Evolutionary conservation across 2,888 invertebrate genomes (phyloP).

Genomic region (Drosophila ustulata): DNA sequence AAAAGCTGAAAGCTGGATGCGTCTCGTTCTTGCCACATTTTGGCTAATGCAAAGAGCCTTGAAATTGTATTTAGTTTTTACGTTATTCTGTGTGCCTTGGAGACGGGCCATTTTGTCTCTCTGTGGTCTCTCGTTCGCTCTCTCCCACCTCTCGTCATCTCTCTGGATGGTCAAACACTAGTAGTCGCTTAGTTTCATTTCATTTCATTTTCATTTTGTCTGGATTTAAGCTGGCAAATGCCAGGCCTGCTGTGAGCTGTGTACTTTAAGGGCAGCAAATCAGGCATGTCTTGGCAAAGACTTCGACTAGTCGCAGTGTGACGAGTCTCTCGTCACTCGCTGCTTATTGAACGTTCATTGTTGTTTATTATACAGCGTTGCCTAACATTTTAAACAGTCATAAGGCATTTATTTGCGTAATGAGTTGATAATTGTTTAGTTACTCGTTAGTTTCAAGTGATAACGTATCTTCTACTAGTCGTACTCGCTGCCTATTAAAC

Average conservation of each 20-base stretch:
- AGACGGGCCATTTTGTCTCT: constrained; percentile 13
- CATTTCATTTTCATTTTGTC: constrained; percentile 37
- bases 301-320: neutral
- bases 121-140: no score
- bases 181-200: constrained; percentile 41
- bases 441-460: no score
- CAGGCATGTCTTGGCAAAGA: constrained; percentile 25
- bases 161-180: constrained; percentile 9
- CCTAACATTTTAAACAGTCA: no score
- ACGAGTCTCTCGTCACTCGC: constrained; percentile 11
- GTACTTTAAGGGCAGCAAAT: constrained; percentile 37
- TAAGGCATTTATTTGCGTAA: no score
- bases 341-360: neutral
- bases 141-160: neutral
- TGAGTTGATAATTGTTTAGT: no score
- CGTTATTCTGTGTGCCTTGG: constrained; percentile 22
- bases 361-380: neutral
- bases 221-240: constrained; percentile 36
- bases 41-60: constrained; percentile 71
- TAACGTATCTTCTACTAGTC: no score
- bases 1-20: neutral
- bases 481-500: no score
- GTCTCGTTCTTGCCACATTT: constrained; percentile 9
- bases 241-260: constrained; percentile 27
- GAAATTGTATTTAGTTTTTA: constrained; percentile 63